phyloP scores from a whole-genome alignment of 2,113 vertebrate species.

The Tachuris rubrigastra region DNA sequence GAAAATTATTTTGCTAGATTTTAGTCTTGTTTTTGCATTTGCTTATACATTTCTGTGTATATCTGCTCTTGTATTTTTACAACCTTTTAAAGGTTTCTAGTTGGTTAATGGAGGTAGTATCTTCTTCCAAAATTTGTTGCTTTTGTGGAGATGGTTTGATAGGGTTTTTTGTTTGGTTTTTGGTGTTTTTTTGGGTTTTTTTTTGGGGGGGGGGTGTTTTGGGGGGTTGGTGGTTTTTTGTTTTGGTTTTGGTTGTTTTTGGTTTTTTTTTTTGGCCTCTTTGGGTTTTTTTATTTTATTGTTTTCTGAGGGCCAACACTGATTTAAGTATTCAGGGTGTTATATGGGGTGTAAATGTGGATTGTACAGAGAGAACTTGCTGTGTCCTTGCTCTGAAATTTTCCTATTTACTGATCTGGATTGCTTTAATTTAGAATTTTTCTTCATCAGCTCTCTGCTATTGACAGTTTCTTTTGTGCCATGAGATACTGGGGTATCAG shows the following conservation, averaged over 20 bases:
- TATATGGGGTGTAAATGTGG: background rate
- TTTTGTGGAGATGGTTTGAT: background rate
- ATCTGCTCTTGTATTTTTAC: background rate
- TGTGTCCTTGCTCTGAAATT: background rate
- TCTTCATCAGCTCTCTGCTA: background rate
- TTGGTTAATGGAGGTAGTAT: background rate
- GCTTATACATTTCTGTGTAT: background rate
- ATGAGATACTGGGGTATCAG: background rate
- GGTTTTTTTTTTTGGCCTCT: too few relatives aligned
- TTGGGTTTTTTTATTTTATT: background rate
- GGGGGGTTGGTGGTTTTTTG: background rate
- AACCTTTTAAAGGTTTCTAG: background rate
- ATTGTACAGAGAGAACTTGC: background rate
- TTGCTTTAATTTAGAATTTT: background rate
- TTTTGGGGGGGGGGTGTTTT: too few relatives aligned
- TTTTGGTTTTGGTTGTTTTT: accelerated
- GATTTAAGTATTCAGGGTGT: background rate
- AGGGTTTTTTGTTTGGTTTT: accelerated
- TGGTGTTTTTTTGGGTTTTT: accelerated
- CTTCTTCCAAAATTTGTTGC: background rate
- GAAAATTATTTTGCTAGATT: background rate
- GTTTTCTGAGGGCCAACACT: background rate
- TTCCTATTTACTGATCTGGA: background rate
- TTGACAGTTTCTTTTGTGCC: background rate
- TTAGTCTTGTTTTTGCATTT: background rate